Percentiles rank a stretch among this genome's conserved stretches.
Evolutionary conservation across 2,797 vertebrate species (phyloP).

Genomic region (Molossus molossus): DNA sequence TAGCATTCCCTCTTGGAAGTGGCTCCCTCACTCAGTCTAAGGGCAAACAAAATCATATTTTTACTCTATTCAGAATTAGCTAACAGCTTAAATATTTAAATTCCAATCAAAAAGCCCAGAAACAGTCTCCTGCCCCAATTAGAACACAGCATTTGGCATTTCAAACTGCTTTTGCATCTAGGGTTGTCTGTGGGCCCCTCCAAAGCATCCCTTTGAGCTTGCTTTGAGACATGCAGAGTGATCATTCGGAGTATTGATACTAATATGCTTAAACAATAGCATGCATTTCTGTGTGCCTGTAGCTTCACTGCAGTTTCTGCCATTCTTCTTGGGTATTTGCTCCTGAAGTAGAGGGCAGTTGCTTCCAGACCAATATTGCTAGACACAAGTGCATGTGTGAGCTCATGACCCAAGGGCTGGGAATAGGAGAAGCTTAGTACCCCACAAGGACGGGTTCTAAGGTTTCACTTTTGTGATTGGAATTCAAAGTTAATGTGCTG

Average conservation of each 20-base stretch:
- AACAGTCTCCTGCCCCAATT: background rate
- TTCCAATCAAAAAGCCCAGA: background rate
- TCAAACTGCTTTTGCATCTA: no score
- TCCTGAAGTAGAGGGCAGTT: constrained; percentile 69
- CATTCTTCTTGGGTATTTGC: constrained; percentile 75
- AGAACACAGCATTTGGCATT: background rate
- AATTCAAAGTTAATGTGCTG: constrained; percentile 58
- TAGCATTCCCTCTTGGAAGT: background rate
- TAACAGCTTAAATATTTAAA: constrained; percentile 1
- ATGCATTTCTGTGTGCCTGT: background rate
- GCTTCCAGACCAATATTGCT: constrained; percentile 72
- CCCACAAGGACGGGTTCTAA: constrained; percentile 76
- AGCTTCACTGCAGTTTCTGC: constrained; percentile 52
- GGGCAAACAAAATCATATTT: background rate
- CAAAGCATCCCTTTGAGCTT: background rate
- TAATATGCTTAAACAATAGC: background rate
- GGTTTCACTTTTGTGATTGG: constrained; percentile 79
- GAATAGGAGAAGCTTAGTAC: constrained; percentile 70
- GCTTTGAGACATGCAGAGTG: background rate
- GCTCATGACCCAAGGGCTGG: constrained; percentile 71
- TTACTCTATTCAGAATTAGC: background rate
- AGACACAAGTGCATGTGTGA: constrained; percentile 77
- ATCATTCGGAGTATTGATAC: background rate
- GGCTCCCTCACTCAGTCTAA: background rate
- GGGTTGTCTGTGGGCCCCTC: background rate